These are phyloP conservation scores for Quadriops clusia DNA, from an alignment of 2,888 invertebrate species.

Conservation along the genomic window DNA sequence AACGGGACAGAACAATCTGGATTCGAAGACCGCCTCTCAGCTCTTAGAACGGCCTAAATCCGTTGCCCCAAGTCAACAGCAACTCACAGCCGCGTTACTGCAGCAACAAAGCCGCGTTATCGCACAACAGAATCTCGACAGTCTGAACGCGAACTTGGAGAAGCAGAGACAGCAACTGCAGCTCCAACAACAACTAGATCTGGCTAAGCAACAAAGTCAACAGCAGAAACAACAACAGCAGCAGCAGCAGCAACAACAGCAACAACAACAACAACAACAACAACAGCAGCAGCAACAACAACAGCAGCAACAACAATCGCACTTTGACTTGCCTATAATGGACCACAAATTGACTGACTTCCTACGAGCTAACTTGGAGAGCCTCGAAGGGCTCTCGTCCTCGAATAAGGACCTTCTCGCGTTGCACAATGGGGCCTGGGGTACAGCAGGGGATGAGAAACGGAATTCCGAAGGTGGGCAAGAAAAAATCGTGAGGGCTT, in stretches of 20 bases:
- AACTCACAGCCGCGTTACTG: conserved; percentile 19
- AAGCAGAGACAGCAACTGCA: conserved; percentile 45
- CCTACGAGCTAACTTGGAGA: conserved; percentile 59
- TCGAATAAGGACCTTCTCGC: conserved; percentile 53
- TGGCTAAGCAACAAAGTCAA: conserved; percentile 32
- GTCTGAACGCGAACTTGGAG: conserved; percentile 41
- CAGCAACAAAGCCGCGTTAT: conserved; percentile 53
- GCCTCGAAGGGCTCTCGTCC: conserved; percentile 46
- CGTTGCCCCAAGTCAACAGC: conserved; percentile 40
- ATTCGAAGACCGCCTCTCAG: conserved; percentile 25
- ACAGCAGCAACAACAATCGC: conserved; percentile 27
- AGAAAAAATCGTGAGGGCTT: conserved; percentile 76
- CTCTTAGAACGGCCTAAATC: conserved; percentile 33
- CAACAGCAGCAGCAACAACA: conserved; percentile 29
- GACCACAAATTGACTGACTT: conserved; percentile 64
- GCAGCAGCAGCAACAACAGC: conserved; percentile 37
- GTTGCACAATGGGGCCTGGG: conserved; percentile 57
- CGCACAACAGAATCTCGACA: conserved; percentile 51
- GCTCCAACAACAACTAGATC: conserved; percentile 28
- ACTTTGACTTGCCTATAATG: conserved; percentile 34
- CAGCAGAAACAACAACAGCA: conserved; percentile 31
- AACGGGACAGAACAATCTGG: conserved; percentile 29
- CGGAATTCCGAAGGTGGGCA: conserved; percentile 48
- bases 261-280: conserved; percentile 44
- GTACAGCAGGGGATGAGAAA: conserved; percentile 28